Evolutionary conservation across 30 jellyfish, hydroid and myxozoan species (phyloP).

Genomic region (Catostylus mosaicus): DNA sequence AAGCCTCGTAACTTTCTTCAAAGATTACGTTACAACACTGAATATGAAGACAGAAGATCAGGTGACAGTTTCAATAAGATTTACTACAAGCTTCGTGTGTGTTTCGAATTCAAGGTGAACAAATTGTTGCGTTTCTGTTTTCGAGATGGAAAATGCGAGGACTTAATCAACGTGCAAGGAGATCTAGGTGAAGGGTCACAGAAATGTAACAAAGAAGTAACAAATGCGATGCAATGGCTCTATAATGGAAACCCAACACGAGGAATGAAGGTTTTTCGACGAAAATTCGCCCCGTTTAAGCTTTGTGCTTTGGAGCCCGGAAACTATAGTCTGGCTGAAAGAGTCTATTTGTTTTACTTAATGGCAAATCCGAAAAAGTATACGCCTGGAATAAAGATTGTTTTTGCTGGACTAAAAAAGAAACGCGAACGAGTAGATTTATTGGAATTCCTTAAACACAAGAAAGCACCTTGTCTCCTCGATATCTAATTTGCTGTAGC

Average conservation of each 20-base stretch:
- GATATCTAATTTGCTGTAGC: too few species aligned
- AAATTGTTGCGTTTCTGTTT: constrained; percentile 44
- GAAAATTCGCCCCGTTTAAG: constrained; percentile 1
- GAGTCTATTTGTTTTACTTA: constrained; percentile 21
- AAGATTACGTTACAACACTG: constrained; percentile 6
- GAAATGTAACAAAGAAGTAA: constrained; percentile 24
- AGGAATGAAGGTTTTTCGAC: constrained; percentile 10
- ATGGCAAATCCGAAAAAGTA: constrained; percentile 36
- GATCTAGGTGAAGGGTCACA: constrained; percentile 52
- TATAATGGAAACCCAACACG: constrained; percentile 5
- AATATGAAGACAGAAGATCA: constrained; percentile 44
- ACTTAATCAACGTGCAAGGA: constrained; percentile 55
- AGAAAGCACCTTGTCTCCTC: background rate
- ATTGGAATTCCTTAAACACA: constrained; percentile 30
- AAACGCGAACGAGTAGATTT: constrained; percentile 41
- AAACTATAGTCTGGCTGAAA: background rate
- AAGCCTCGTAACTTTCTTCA: constrained; percentile 22
- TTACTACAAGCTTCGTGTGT: constrained; percentile 56
- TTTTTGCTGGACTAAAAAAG: constrained; percentile 55
- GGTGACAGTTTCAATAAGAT: constrained; percentile 37
- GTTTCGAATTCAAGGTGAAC: constrained; percentile 64
- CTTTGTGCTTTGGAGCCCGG: constrained; percentile 13
- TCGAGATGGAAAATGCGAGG: constrained; percentile 54
- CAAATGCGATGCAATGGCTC: background rate
- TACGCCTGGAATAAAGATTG: constrained; percentile 29